Evolutionary conservation across 2,113 vertebrate species (phyloP).

Genomic region (Antechinus stuartii): DNA sequence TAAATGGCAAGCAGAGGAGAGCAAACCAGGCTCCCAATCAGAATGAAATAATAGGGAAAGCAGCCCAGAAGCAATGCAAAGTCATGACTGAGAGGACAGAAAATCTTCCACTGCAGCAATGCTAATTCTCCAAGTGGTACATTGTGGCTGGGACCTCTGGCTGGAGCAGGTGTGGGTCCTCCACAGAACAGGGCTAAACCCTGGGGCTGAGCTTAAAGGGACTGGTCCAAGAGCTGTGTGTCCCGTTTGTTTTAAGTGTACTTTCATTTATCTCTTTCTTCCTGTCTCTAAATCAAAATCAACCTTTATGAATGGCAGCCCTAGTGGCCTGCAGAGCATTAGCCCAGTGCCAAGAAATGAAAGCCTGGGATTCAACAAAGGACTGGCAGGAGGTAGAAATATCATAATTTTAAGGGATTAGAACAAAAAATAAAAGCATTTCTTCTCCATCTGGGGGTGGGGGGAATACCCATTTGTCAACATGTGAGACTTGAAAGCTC

Average conservation of each 20-base stretch:
- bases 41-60: conserved; percentile 80
- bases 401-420: background rate
- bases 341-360: background rate
- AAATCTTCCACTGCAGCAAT: conserved; percentile 76
- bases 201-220: background rate
- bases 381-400: background rate
- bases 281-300: background rate
- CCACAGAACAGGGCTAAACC: background rate
- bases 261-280: background rate
- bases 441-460: background rate
- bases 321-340: background rate
- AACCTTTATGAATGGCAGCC: background rate
- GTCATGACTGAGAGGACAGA: conserved; percentile 66
- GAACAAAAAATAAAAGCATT: background rate
- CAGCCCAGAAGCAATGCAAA: conserved; percentile 78
- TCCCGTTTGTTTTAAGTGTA: background rate
- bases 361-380: background rate
- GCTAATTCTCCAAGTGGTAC: conserved; percentile 57
- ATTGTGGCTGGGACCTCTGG: background rate
- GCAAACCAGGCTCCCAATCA: conserved; percentile 79
- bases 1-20: conserved; percentile 76
- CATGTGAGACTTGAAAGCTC: background rate
- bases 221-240: background rate
- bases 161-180: background rate
- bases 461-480: background rate